Evolutionary conservation across 2,797 vertebrate species (phyloP).

Genomic region (Scolopax rusticola): DNA sequence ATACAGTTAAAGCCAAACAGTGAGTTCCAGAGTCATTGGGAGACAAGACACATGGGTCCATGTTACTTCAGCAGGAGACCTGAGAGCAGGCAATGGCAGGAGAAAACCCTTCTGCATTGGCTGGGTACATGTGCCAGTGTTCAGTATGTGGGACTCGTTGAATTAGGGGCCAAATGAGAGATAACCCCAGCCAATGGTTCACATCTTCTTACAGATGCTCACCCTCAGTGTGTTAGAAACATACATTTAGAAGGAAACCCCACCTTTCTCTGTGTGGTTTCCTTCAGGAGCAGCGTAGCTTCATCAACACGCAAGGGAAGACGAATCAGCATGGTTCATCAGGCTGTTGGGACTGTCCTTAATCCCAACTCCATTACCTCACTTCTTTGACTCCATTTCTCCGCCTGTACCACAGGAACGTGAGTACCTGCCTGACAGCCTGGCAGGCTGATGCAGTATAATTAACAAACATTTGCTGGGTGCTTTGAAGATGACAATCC

Average conservation of each 20-base stretch:
- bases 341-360: background rate
- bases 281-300: background rate
- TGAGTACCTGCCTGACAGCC: background rate
- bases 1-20: background rate
- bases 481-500: background rate
- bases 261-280: accelerated
- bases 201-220: accelerated
- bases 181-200: background rate
- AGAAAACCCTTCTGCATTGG: accelerated
- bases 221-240: background rate
- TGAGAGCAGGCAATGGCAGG: background rate
- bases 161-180: background rate
- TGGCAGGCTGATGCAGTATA: background rate
- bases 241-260: background rate
- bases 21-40: accelerated
- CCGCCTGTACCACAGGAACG: background rate
- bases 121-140: background rate
- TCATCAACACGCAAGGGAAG: background rate
- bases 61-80: background rate
- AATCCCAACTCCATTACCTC: background rate
- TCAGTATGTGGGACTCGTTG: background rate
- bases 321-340: background rate
- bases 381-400: background rate
- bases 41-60: accelerated
- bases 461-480: background rate